Percentiles rank a stretch among this genome's conserved stretches.
Conservation (phyloP, 2,888 invertebrate genomes). For the Chaetogeoica ovagalla region DNA sequence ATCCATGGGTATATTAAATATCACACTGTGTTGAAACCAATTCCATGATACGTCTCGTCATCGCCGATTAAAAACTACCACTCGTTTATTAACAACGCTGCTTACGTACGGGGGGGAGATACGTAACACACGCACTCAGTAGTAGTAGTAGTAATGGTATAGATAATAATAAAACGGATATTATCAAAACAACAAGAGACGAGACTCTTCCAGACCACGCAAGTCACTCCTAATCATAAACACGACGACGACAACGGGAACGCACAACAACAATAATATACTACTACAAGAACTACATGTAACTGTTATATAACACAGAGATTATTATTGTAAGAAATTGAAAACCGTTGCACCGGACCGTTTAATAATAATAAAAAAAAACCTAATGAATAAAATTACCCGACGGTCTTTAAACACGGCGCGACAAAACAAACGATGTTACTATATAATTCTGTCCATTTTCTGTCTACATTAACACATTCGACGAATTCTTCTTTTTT, state of each 20-base stretch:
- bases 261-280: not conserved
- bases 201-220: not conserved
- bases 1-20: conserved; percentile 54
- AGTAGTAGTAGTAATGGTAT: not conserved
- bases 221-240: conserved; percentile 41
- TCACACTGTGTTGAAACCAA: not conserved
- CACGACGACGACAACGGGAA: conserved; percentile 4
- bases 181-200: conserved; percentile 48
- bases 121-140: conserved; percentile 24
- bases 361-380: not conserved
- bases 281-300: not conserved
- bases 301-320: conserved; percentile 4
- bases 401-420: not conserved
- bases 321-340: not conserved
- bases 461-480: conserved; percentile 18
- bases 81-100: not conserved
- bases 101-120: not conserved
- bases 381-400: not conserved
- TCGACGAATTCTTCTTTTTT: not conserved
- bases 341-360: conserved; percentile 3
- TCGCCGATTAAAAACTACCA: not conserved
- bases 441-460: conserved; percentile 50
- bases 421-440: no score
- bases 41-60: conserved; percentile 26
- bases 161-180: conserved; percentile 46